Conservation (phyloP, 2,797 vertebrate species). For the Muraenolepis orangiensis region DNA sequence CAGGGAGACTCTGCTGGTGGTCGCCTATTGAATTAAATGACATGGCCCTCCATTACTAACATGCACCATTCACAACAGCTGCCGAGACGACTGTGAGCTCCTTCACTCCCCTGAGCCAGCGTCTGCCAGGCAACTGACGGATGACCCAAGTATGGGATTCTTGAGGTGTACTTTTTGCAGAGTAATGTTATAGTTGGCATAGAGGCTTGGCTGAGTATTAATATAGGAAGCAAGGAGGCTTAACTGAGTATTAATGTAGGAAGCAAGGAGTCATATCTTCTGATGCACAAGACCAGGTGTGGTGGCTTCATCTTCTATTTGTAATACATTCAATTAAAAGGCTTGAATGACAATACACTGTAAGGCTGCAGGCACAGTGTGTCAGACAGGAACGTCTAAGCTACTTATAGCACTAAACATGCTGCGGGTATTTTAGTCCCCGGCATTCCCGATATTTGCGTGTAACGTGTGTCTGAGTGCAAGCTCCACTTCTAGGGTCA, state of each 20-base stretch:
- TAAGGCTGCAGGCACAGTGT: neutral
- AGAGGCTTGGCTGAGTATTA: neutral
- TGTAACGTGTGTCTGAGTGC: neutral
- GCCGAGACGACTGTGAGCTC: neutral
- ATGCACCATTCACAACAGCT: slow-evolving; percentile 34
- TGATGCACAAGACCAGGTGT: neutral
- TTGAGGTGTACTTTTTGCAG: neutral
- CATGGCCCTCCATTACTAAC: slow-evolving; percentile 32
- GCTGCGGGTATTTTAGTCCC: slow-evolving; percentile 10
- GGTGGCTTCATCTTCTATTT: neutral
- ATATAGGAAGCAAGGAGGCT: neutral
- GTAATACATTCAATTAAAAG: neutral
- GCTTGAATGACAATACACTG: neutral
- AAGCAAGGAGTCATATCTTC: neutral
- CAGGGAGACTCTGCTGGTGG: slow-evolving; percentile 29
- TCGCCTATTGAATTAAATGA: slow-evolving; percentile 43
- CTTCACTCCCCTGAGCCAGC: slow-evolving; percentile 7
- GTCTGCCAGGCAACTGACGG: neutral
- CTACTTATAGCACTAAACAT: neutral
- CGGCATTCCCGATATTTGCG: neutral
- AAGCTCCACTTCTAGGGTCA: neutral
- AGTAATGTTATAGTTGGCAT: neutral
- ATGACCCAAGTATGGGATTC: neutral
- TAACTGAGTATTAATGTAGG: neutral
- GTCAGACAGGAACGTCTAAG: slow-evolving; percentile 11